These are phyloP conservation scores for Ictalurus furcatus DNA, from an alignment of 2,113 vertebrate genomes.

Conservation along the genomic window DNA sequence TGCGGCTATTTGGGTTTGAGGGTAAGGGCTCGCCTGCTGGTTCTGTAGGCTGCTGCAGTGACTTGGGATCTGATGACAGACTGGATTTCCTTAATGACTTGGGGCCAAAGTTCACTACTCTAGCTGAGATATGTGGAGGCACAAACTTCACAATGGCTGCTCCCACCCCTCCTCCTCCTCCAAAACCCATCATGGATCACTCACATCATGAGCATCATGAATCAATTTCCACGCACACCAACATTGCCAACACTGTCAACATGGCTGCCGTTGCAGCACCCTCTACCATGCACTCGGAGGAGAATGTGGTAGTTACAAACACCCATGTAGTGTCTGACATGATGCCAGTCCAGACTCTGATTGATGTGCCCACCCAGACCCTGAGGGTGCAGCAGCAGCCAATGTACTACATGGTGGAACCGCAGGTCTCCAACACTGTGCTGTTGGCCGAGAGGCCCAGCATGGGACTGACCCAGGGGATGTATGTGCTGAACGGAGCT, in stretches of 20 bases:
- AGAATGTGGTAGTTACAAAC: slow-evolving; percentile 25
- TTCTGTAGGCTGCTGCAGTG: slow-evolving; percentile 83
- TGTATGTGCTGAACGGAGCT: slow-evolving; percentile 52
- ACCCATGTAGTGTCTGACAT: slow-evolving; percentile 14
- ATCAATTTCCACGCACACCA: slow-evolving; percentile 28
- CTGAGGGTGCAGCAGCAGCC: slow-evolving; percentile 62
- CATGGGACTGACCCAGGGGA: slow-evolving; percentile 47
- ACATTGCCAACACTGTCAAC: slow-evolving; percentile 24
- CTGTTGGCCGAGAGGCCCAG: slow-evolving; percentile 52
- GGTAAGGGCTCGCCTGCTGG: slow-evolving; percentile 78
- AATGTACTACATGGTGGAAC: slow-evolving; percentile 62
- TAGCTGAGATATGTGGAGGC: slow-evolving; percentile 86
- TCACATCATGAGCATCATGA: neutral
- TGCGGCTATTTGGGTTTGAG: slow-evolving; percentile 81
- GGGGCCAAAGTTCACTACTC: slow-evolving; percentile 85
- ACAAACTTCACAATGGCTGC: slow-evolving; percentile 60
- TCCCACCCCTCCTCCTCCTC: slow-evolving; percentile 18
- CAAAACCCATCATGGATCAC: slow-evolving; percentile 22
- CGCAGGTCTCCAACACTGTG: slow-evolving; percentile 57
- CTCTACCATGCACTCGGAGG: slow-evolving; percentile 27
- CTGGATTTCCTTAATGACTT: slow-evolving; percentile 81
- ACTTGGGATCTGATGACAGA: slow-evolving; percentile 78
- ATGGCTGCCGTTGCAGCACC: neutral
- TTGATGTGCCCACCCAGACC: slow-evolving; percentile 46
- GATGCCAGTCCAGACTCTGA: neutral